These are phyloP conservation scores for Capromys pilorides DNA, from an alignment of 2,797 vertebrate genomes.

Conservation along the genomic window DNA sequence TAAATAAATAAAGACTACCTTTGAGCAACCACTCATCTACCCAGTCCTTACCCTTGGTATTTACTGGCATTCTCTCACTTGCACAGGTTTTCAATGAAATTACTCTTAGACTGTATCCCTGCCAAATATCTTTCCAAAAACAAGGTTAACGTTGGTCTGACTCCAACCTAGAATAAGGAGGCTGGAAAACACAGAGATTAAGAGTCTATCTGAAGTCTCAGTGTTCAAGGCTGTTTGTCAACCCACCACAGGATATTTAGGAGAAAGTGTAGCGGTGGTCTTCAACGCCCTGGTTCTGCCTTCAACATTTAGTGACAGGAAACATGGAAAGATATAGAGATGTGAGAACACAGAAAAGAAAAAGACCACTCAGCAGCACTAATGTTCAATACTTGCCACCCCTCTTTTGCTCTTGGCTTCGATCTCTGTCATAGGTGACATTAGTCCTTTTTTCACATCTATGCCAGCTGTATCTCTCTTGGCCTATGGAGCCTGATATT, in stretches of 20 bases:
- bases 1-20: neutral
- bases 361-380: neutral
- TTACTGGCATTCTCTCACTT: neutral
- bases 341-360: neutral
- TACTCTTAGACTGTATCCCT: neutral
- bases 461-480: neutral
- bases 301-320: neutral
- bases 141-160: neutral
- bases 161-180: neutral
- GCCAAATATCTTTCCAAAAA: neutral
- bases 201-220: neutral
- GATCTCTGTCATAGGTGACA: neutral
- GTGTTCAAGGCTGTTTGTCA: slow-evolving; percentile 45
- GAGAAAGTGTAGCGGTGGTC: neutral
- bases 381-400: neutral
- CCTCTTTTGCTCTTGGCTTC: neutral
- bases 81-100: neutral
- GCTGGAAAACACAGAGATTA: neutral
- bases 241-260: neutral
- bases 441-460: neutral
- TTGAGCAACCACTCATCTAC: neutral
- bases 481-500: neutral
- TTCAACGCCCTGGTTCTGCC: neutral
- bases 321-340: neutral
- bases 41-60: neutral